Evolutionary conservation across 2,888 invertebrate species (phyloP), one percentile per base, ranked within the genome.

Genomic region (Chymomyza caudatula): DNA sequence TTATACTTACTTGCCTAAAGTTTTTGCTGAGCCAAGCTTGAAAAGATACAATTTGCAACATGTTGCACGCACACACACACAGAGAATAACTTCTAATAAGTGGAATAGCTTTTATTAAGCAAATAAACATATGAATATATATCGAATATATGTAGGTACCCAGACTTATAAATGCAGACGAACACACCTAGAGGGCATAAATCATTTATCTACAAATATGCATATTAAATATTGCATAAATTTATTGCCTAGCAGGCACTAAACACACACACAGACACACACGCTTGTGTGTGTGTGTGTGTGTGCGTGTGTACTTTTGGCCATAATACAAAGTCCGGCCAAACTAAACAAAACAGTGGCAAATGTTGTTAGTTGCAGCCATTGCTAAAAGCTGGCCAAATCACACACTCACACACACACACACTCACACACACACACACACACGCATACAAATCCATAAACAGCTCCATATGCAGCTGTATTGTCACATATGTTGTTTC

Each of bases 221-320:
- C 76, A 74, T 77, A 77, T 85, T 85, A 82, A 85, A 76, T 78
- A 76, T 76, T 77, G 74, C 76, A 79, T 75, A 77, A 86, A 81
- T 85, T 77, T 77, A 77, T 85, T 69, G 72, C 78, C 65, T 69
- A 60, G 59, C 65, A 65, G 69, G 66, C 72, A 55, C 23, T 44
- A 29, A 49, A 37, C 42, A 52, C 15, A 49, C 44, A 20, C 22
- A 60, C 37, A 13, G 5, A 19, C n/a, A 13, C n/a, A 15, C 19
- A 51, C 5, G 13, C 23, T 37, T 37, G 11, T 37, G 5, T 37
- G 5, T 37, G 5, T 37, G 2, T 37, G 11, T 37, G 29, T 37
- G 13, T 19, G 3, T 20, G 23, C n/a, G n/a, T n/a, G 8, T 51
- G 51, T 2, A 22, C 60, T 63, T 63, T 59, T 3, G 59, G 72